Evolutionary conservation across 2,113 vertebrate species (phyloP).

Genomic region (Pimephales promelas): DNA sequence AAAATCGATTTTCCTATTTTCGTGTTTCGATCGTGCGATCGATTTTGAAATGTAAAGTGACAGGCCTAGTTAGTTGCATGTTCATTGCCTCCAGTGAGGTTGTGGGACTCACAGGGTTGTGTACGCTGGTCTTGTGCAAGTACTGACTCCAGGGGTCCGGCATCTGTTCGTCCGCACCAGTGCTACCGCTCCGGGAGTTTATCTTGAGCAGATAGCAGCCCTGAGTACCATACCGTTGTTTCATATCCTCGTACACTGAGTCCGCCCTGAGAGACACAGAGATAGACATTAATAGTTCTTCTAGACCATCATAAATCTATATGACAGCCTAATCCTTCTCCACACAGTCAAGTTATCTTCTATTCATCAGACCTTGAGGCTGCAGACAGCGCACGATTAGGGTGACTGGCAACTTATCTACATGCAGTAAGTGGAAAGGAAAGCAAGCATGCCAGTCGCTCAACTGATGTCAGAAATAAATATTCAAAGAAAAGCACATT

Average conservation of each 20-base stretch:
- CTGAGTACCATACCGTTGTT: slow-evolving; percentile 94
- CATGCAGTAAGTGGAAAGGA: not conserved
- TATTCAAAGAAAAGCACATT: not conserved
- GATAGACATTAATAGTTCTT: not conserved
- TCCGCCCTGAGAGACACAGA: slow-evolving; percentile 82
- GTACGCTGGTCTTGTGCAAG: slow-evolving; percentile 86
- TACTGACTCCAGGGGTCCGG: slow-evolving; percentile 99
- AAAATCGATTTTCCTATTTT: no score
- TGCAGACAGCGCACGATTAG: not conserved
- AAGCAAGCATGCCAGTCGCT: not conserved
- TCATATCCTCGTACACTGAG: slow-evolving; percentile 94
- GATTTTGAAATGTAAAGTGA: no score
- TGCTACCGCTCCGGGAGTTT: slow-evolving; percentile 84
- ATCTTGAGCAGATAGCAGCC: slow-evolving; percentile 96
- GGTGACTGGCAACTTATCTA: not conserved
- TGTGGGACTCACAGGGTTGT: slow-evolving; percentile 79
- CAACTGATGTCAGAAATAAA: not conserved
- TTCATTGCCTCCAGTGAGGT: not conserved
- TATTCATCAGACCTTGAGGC: slow-evolving; percentile 9
- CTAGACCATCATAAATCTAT: not conserved
- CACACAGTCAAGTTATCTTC: not conserved
- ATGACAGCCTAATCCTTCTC: slow-evolving; percentile 17
- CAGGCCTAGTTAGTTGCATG: not conserved
- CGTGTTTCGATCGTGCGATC: no score
- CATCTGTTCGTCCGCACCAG: slow-evolving; percentile 90